A percentile compares a stretch with the other conserved stretches of the same genome.
phyloP scores from a whole-genome alignment of 2,888 invertebrate genomes.

The Cotesia congregata region DNA sequence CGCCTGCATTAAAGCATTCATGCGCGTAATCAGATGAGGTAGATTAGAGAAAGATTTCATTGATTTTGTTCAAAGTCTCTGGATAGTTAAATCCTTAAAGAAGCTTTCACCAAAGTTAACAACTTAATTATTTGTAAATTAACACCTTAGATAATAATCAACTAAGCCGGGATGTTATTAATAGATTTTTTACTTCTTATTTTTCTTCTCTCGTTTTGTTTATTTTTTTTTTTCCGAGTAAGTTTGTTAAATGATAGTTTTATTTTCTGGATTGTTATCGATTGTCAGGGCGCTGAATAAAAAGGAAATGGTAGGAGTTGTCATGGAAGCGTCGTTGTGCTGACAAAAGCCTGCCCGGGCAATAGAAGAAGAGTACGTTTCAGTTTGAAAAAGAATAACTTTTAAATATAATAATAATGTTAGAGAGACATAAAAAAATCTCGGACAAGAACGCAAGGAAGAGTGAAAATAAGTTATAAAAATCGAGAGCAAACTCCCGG shows the following conservation, averaged over 20 bases:
- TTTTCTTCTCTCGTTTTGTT: too few relatives aligned
- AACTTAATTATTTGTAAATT: neutral
- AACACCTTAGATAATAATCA: neutral
- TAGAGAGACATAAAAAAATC: conserved; percentile 14
- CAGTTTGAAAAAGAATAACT: conserved; percentile 39
- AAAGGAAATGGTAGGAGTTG: conserved; percentile 20
- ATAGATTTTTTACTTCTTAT: neutral
- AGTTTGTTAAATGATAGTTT: neutral
- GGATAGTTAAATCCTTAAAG: neutral
- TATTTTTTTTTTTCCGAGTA: too few relatives aligned
- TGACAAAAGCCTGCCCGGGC: conserved; percentile 19
- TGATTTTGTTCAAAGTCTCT: conserved; percentile 5
- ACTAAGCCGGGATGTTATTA: neutral
- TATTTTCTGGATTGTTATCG: conserved; percentile 17
- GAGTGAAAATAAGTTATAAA: neutral
- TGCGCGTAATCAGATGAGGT: conserved; percentile 34
- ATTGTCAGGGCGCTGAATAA: conserved; percentile 9
- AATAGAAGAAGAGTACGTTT: conserved; percentile 16
- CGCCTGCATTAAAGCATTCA: conserved; percentile 24
- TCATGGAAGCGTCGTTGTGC: conserved; percentile 27
- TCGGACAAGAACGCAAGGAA: neutral
- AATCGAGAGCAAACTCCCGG: neutral
- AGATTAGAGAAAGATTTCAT: conserved; percentile 21
- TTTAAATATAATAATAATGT: neutral
- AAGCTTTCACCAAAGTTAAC: neutral